Evolutionary conservation across 2,113 vertebrate genomes (phyloP), one percentile per base, ranked within the genome.

Genomic region (Cyphomyrus discorhynchus): DNA sequence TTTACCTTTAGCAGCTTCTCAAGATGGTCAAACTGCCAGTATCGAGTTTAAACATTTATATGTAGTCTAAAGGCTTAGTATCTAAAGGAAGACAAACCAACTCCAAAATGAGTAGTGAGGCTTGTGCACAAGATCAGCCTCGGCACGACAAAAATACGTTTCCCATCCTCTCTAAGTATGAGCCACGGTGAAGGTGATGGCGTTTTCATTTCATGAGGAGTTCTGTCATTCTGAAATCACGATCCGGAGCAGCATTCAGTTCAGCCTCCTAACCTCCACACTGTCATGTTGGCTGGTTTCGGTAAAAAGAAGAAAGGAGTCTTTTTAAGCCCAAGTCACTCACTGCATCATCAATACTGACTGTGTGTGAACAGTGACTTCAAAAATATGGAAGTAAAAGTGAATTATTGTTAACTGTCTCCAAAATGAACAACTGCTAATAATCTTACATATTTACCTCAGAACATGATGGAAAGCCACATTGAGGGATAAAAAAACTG

Each of bases 41-140:
- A 95, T 95, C 95, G 95, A 96, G 96, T 95, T 93, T 95, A 96
- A 96, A 95, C 93, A 95, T 95, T 93, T 96, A 95, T 96, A 95
- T 96, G 94, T 93, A 96, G 93, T 92, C 93, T 96, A 94, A 92
- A 93, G 93, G 93, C 93, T 92, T 96, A 95, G 91, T 95, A 93
- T 87, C 94, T 94, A 95, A 96, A 95, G 95, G 94, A 95, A 87
- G 88, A 90, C 96, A n/a, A 47, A n/a, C 46, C 93, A 95, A 93
- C 94, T 94, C 93, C 90, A 87, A 82, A 94, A 94, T 92, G 94
- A 96, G 96, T 94, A 96, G 94, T 95, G 94, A 95, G 93, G 95
- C 95, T 96, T 96, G 96, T 95, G 95, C 94, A 95, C 96, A 96
- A 96, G 95, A 95, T 94, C 96, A 95, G 45, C 49, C 50, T 80